phyloP scores from a whole-genome alignment of 37 sponge, comb jelly and placozoan species.

The Beroe ovata region DNA sequence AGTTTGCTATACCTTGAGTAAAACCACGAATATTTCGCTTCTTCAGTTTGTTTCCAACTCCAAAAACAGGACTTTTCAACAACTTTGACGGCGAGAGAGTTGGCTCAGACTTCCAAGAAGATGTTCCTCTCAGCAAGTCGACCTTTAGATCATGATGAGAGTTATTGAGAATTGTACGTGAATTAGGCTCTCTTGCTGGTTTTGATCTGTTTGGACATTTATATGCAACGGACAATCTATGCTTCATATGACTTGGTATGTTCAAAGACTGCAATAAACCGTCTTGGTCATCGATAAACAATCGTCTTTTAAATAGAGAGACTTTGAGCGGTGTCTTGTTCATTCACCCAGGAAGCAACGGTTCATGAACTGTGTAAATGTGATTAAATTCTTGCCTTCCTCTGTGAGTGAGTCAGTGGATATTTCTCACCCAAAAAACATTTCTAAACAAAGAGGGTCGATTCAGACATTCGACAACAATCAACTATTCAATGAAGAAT shows the following conservation, averaged over 20 bases:
- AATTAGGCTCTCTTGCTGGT: not conserved
- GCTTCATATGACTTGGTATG: not conserved
- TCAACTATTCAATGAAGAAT: no score
- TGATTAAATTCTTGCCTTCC: no score
- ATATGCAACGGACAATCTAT: not conserved
- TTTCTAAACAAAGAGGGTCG: no score
- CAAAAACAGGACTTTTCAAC: not conserved
- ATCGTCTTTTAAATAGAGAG: not conserved
- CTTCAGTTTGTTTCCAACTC: not conserved
- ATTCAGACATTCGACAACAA: no score
- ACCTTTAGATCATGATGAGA: not conserved
- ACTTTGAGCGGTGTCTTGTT: not conserved
- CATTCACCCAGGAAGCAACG: no score
- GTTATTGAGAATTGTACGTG: not conserved
- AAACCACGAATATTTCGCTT: not conserved
- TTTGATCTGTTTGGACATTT: slow-evolving; percentile 8
- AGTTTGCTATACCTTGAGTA: not conserved
- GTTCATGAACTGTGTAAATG: no score
- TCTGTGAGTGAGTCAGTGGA: no score
- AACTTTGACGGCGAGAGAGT: not conserved
- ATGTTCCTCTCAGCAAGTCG: not conserved
- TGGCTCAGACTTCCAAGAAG: not conserved
- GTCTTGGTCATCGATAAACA: not conserved
- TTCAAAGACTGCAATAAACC: not conserved
- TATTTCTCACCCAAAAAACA: no score